phyloP scores from a whole-genome alignment of 1,140 invertebrate genomes.

The Lerema accius region DNA sequence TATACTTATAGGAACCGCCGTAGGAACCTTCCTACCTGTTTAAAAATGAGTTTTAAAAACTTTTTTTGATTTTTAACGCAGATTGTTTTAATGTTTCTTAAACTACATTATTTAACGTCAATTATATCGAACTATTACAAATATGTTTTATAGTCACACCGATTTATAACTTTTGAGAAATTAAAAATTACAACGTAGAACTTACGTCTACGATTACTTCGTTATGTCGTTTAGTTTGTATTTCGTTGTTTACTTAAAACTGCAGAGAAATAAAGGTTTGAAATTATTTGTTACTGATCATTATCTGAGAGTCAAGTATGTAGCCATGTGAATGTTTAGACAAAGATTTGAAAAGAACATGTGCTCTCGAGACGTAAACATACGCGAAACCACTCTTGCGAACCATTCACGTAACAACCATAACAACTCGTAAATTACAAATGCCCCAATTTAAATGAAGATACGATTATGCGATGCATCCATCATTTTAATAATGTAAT shows the following conservation, averaged over 20 bases:
- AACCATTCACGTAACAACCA: conserved; percentile 33
- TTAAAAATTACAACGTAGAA: too few relatives aligned
- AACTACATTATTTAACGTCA: too few relatives aligned
- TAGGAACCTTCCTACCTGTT: too few relatives aligned
- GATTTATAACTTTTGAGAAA: too few relatives aligned
- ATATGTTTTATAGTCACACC: too few relatives aligned
- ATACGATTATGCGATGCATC: not conserved
- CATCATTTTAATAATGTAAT: conserved; percentile 2
- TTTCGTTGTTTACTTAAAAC: not conserved
- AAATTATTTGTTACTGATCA: conserved; percentile 4
- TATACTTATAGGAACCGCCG: too few relatives aligned
- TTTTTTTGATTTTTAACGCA: too few relatives aligned
- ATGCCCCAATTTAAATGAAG: conserved; percentile 16
- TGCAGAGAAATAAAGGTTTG: not conserved
- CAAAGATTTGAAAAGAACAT: conserved; percentile 39
- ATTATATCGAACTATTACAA: too few relatives aligned
- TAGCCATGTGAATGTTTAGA: conserved; percentile 34
- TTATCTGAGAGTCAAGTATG: conserved; percentile 10
- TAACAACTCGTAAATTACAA: conserved; percentile 25
- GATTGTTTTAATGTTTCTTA: too few relatives aligned
- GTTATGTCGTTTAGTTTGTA: too few relatives aligned
- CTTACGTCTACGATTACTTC: too few relatives aligned
- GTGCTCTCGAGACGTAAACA: conserved; percentile 48
- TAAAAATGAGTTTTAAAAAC: too few relatives aligned
- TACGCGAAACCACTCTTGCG: conserved; percentile 34